These are phyloP conservation scores for Amphiprion ocellaris DNA, from an alignment of 2,113 vertebrate genomes.

Conservation along the genomic window DNA sequence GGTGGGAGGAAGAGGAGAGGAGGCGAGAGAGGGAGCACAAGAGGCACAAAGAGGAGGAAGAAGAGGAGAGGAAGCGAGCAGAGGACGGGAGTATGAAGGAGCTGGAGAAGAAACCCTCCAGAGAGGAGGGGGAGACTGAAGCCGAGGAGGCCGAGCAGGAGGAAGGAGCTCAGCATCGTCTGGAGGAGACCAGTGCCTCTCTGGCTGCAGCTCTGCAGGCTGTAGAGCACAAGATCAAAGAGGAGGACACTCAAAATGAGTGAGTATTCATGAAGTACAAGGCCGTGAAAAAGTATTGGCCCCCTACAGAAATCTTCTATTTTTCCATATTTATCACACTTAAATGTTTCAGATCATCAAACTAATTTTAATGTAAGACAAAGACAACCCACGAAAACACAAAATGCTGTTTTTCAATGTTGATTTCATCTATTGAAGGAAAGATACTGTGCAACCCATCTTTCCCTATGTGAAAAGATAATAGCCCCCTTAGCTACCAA, in stretches of 20 bases:
- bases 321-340: too few species aligned
- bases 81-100: conserved; percentile 42
- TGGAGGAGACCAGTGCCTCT: conserved; percentile 95
- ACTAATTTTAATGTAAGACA: too few species aligned
- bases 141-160: conserved; percentile 43
- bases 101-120: conserved; percentile 42
- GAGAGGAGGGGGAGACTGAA: conserved; percentile 47
- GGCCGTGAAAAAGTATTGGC: too few species aligned
- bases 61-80: conserved; percentile 41
- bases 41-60: conserved; percentile 54
- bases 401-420: too few species aligned
- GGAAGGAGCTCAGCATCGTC: conserved; percentile 86
- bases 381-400: too few species aligned
- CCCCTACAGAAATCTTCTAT: too few species aligned
- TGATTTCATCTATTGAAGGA: too few species aligned
- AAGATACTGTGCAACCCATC: too few species aligned
- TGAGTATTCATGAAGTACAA: conserved; percentile 72
- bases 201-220: conserved; percentile 93
- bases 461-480: too few species aligned
- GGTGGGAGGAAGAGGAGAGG: conserved; percentile 55
- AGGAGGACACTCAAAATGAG: conserved; percentile 90
- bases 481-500: too few species aligned
- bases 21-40: conserved; percentile 44
- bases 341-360: too few species aligned
- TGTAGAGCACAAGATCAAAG: conserved; percentile 94